A percentile compares a stretch with the other conserved stretches of the same genome.
These are phyloP conservation scores for Limosa lapponica DNA, from an alignment of 2,797 vertebrate genomes.

Conservation along the genomic window DNA sequence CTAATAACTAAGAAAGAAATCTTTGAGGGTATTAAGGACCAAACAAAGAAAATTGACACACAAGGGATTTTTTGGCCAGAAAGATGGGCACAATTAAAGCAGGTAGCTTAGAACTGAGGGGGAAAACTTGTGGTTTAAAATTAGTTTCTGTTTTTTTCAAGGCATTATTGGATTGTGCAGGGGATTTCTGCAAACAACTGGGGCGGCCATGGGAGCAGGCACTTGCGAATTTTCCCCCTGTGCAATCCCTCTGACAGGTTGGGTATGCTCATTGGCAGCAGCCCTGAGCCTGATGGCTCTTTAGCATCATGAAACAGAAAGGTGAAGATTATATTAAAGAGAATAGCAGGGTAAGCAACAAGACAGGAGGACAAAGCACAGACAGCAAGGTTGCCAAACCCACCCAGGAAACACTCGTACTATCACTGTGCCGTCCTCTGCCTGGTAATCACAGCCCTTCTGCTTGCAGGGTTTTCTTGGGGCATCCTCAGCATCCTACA, in stretches of 20 bases:
- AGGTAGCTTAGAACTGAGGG: not conserved
- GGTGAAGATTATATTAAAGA: not conserved
- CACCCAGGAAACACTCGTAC: not conserved
- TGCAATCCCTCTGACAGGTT: not conserved
- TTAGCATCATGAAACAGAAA: not conserved
- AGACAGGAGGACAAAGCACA: not conserved
- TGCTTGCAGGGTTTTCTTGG: not conserved
- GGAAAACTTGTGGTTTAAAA: not conserved
- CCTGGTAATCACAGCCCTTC: not conserved
- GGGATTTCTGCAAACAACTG: not conserved
- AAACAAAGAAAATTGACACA: not conserved
- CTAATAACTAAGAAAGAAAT: not conserved
- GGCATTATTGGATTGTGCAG: not conserved
- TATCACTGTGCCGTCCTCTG: not conserved
- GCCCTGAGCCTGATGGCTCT: not conserved
- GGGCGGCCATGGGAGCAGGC: not conserved
- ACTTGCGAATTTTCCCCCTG: not conserved
- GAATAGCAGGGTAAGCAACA: not conserved
- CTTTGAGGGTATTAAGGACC: not conserved
- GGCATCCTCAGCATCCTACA: not conserved
- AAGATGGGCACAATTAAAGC: not conserved
- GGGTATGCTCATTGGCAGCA: rapidly evolving
- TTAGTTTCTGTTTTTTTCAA: not conserved
- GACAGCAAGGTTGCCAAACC: not conserved
- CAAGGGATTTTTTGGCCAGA: not conserved